Evolutionary conservation across 2,888 invertebrate species (phyloP), one percentile per base, ranked within the genome.

Genomic region (Acholoe squamosa): DNA sequence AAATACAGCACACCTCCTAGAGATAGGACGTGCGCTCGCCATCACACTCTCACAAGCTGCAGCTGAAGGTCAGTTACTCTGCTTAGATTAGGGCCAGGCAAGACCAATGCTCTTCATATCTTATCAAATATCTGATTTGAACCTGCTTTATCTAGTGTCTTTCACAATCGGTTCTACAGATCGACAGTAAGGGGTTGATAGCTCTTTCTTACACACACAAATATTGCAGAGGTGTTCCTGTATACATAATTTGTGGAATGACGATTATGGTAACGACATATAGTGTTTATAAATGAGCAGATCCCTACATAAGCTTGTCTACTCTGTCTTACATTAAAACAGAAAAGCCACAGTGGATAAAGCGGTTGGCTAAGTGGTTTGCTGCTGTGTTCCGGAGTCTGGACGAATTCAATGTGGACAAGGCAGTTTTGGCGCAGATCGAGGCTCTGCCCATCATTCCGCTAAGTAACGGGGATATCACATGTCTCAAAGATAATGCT

Each of bases 381-480:
- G 94, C 94, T 0, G 95, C 95, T 92, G 93, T 95, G 43, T 94
- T 95, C 91, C 93, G 95, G 7, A 94, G 94, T 89, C 91, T 95
- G 90, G 95, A 95, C 91, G 95, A 95, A 90, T 94, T 94, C 51
- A 93, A 94, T 43, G 89, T 61, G 33, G 94, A 95, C 90, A 93
- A 93, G 51, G 92, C 92, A 0, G 91, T 94, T 43, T 92, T 94
- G 34, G 92, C 92, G 22, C 92, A 91, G 5, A 92, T 95, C 51
- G 92, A 92, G 90, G 89, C 91, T 16, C 91, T 95, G 91, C 92
- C 92, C 43, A 94, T 95, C 77, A 93, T 95, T 52, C 95, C 95
- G 0, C 93, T 95, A 43, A 92, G 93, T n/a, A 92, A 93, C 89
- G 93, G 94, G 0, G 89, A 93, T 31, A 91, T 94, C 84, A 94